Base-by-base conservation (phyloP, 1,140 invertebrate genomes). In the Aphelenchoides avenae region DNA sequence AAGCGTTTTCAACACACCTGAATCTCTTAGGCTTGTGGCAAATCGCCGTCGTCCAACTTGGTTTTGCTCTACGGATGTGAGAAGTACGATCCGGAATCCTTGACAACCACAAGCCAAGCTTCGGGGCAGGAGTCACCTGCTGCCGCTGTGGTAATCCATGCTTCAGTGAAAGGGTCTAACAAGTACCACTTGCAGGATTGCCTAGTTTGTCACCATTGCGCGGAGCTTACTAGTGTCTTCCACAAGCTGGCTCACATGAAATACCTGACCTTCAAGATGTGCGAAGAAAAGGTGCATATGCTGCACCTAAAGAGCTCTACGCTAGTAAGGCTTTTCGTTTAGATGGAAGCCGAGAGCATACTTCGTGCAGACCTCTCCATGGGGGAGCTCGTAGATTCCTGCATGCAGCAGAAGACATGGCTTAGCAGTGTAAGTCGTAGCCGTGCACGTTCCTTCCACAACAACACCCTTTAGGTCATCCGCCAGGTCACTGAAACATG, bases 271-370 rank as follows among this genome's bases (percentile, higher is more conserved):
- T 43, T 58, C 44, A 58, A 61, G 34, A 29, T 20, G 11, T 34
- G 29, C 29, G 57, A 59, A 33, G 30, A 59, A 61, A 59, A 59
- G 57, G 57, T 43, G 40, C 6, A 3, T 15, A 15, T 34, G n/a
- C 61, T 61, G 18, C 5, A 18, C 58, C 24, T 9, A 61, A 20
- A 20, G 13, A 13, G 11, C 3, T 18, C n/a, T n/a, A n/a, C n/a
- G n/a, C n/a, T n/a, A 24, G n/a, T n/a, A 24, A 24, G 13, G 7
- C 30, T 55, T 37, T 4, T 5, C 26, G 37, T 56, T 5, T 15
- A 59, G 57, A 37, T 59, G 20, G 57, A 56, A 56, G 27, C 29
- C 20, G 24, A 34, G 18, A 53, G 52, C 36, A 41, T 47, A 37
- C 22, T 47, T 13, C 27, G 52, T 47, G 13, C 52, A n/a, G 49